Base-by-base conservation (phyloP, 2,797 vertebrate species). In the Spinus pinus region DNA sequence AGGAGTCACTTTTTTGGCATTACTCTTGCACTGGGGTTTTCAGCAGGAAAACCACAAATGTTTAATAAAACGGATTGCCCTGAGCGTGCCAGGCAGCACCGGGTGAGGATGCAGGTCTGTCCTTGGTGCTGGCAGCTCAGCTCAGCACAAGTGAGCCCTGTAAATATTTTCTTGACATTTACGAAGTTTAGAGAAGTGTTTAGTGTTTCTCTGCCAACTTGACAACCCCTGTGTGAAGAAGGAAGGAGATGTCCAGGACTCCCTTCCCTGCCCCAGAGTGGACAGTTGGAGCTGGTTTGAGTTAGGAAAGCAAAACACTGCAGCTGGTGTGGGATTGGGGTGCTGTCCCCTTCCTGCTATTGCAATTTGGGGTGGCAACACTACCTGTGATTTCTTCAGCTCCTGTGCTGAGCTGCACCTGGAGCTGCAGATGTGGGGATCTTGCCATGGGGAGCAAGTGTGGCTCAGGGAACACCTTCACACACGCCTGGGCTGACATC, bases 151-250 rank as follows among this genome's bases (percentile, higher is more conserved):
- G 58, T 88, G 87, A 47, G 72, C 73, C 61, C 79, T 94, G 75
- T 66, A 90, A 88, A 93, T 93, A 75, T 86, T 94, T 91, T 92
- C 79, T 39, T 95, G 85, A 92, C 91, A 72, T 94, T 94, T 94
- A 50, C 62, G 73, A 86, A 88, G 58, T 83, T 77, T 54, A 62
- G 81, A 85, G 75, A 64, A 86, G 57, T 69, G 58, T 87, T 93
- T 74, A 28, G 65, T 27, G 58, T 81, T 89, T 94, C 49, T 61
- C 37, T 95, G 86, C 72, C 94, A 94, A 39, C 42, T 71, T 62
- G 57, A 85, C 51, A 91, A n/a, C 24, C 66, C 28, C 51, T 2
- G 5, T 33, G 14, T 14, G 41, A 58, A 61, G 65, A 73, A 41
- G 31, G 60, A 56, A 78, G 64, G 80, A 56, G 56, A 61, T 49